A percentile compares a stretch with the other conserved stretches of the same genome.
Evolutionary conservation across 2,113 vertebrate genomes (phyloP).

Genomic region (Catharus fuscescens): DNA sequence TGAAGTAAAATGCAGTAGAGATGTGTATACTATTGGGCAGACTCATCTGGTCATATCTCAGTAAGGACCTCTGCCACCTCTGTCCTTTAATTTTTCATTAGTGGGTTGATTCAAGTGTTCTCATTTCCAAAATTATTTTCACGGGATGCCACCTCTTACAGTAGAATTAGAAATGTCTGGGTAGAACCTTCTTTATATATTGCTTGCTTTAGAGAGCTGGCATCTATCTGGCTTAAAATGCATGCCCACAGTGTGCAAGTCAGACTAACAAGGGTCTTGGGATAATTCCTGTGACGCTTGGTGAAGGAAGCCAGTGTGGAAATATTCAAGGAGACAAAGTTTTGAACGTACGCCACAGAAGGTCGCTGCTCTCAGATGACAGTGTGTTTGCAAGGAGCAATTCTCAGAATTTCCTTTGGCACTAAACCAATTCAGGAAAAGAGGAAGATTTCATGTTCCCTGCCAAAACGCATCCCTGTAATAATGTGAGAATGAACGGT

Average conservation of each 20-base stretch:
- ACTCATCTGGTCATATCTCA: not conserved
- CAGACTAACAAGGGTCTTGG: not conserved
- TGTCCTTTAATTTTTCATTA: not conserved
- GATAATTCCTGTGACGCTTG: not conserved
- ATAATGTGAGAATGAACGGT: conserved; percentile 37
- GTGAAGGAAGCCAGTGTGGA: conserved; percentile 2
- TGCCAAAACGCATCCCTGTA: conserved; percentile 29
- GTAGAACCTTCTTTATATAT: not conserved
- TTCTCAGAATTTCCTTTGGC: conserved; percentile 56
- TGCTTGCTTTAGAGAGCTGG: not conserved
- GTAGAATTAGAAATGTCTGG: not conserved
- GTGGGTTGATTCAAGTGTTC: not conserved
- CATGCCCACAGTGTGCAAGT: not conserved
- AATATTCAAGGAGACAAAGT: not conserved
- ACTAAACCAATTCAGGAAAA: conserved; percentile 18
- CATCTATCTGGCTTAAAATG: not conserved
- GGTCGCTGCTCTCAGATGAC: conserved; percentile 1
- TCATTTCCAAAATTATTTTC: not conserved
- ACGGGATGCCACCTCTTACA: not conserved
- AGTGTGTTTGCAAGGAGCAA: conserved; percentile 27
- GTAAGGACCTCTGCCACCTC: not conserved
- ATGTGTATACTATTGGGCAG: not conserved
- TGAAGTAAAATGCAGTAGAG: not conserved
- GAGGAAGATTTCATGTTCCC: conserved; percentile 19
- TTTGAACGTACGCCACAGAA: not conserved